These are phyloP conservation scores for Aphelenchoides fujianensis DNA, from an alignment of 1,140 invertebrate species.

Conservation along the genomic window DNA sequence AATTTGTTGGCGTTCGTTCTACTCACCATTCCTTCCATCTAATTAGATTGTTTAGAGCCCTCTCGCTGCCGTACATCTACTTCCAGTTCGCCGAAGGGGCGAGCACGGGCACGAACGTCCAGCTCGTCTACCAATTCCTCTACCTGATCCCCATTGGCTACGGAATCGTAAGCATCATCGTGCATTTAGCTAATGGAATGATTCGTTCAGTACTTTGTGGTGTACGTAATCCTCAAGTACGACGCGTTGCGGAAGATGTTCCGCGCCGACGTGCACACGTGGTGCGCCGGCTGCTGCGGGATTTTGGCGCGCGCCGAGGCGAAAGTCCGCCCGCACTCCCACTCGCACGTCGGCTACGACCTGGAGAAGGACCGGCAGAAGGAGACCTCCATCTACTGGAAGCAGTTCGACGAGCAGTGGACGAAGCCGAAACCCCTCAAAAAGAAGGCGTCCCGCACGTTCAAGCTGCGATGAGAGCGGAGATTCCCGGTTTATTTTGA, in stretches of 20 bases:
- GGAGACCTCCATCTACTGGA: neutral
- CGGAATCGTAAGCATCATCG: neutral
- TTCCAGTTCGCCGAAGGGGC: slow-evolving; percentile 16
- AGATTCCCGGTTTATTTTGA: too few relatives aligned
- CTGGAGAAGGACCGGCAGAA: neutral
- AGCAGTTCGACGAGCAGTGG: slow-evolving; percentile 11
- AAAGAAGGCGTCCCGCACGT: neutral
- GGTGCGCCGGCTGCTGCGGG: neutral
- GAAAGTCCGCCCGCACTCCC: slow-evolving; percentile 12
- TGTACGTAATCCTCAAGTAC: slow-evolving; percentile 13
- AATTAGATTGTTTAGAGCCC: neutral
- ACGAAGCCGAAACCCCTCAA: neutral
- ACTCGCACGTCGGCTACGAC: neutral
- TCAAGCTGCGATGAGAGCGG: too few relatives aligned
- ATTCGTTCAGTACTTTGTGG: neutral
- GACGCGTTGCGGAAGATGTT: slow-evolving; percentile 10
- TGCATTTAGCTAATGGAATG: neutral
- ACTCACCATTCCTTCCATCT: too few relatives aligned
- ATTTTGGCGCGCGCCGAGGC: neutral
- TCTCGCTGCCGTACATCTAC: slow-evolving; percentile 19
- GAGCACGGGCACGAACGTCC: neutral
- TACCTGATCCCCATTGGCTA: slow-evolving; percentile 19
- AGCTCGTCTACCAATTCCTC: slow-evolving; percentile 11
- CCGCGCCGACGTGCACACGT: neutral
- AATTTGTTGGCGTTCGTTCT: slow-evolving; percentile 1